Conservation (phyloP, 2,797 vertebrate species). For the Acridotheres tristis region DNA sequence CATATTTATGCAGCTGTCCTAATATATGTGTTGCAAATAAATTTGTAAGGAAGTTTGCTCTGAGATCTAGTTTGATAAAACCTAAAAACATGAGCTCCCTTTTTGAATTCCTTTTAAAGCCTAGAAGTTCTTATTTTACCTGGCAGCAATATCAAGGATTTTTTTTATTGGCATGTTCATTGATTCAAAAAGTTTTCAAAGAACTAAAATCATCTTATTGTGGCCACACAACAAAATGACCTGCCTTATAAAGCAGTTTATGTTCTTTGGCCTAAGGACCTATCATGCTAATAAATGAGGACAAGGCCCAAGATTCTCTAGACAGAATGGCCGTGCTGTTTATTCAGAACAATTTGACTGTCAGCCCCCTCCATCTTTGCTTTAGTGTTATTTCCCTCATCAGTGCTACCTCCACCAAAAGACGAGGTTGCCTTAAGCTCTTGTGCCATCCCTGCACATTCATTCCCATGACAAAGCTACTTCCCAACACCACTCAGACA, state of each 20-base stretch:
- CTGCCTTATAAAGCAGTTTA: background rate
- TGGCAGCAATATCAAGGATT: background rate
- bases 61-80: background rate
- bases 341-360: background rate
- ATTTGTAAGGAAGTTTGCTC: background rate
- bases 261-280: background rate
- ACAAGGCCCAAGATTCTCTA: background rate
- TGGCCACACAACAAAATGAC: background rate
- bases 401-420: background rate
- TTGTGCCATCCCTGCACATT: background rate
- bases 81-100: background rate
- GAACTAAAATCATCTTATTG: background rate
- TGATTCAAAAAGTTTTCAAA: background rate
- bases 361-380: background rate
- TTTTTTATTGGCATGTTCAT: background rate
- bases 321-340: background rate
- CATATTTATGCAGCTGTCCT: background rate
- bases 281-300: background rate
- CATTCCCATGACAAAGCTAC: background rate
- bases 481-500: fast-evolving
- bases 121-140: background rate
- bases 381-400: background rate
- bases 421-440: background rate
- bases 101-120: background rate
- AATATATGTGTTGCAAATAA: background rate